These are phyloP conservation scores for Pyrochroa serraticornis DNA, from an alignment of 2,888 invertebrate species.

Conservation along the genomic window DNA sequence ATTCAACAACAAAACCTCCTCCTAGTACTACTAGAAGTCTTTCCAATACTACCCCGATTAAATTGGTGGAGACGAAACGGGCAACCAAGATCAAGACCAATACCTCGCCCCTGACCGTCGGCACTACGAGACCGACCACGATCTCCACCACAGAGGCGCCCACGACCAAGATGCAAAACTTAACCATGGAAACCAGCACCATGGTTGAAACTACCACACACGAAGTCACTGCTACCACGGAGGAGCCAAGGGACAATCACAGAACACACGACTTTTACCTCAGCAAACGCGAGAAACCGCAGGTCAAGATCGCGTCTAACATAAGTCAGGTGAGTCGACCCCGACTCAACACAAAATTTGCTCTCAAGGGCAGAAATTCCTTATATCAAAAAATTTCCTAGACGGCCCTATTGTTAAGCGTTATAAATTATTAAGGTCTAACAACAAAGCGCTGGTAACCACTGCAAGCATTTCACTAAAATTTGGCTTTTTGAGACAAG, in stretches of 20 bases:
- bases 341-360: neutral
- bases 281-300: constrained; percentile 54
- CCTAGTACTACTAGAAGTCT: constrained; percentile 13
- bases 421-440: too few species aligned
- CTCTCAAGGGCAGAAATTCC: neutral
- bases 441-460: too few species aligned
- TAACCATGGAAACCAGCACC: constrained; percentile 47
- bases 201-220: constrained; percentile 64
- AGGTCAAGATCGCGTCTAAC: constrained; percentile 55
- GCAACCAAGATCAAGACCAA: constrained; percentile 46
- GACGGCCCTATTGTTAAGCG: too few species aligned
- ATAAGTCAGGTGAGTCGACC: constrained; percentile 53
- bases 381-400: too few species aligned
- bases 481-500: too few species aligned
- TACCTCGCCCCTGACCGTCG: constrained; percentile 4
- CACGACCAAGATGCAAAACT: constrained; percentile 30
- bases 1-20: constrained; percentile 26
- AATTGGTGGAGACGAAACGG: constrained; percentile 44
- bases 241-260: constrained; percentile 61
- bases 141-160: constrained; percentile 38
- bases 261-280: constrained; percentile 58
- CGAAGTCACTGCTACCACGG: constrained; percentile 61
- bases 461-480: too few species aligned
- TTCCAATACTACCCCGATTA: constrained; percentile 7
- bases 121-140: constrained; percentile 12